Evolutionary conservation across 2,888 invertebrate genomes (phyloP).

Genomic region (Mesorhabditis spiculigera): DNA sequence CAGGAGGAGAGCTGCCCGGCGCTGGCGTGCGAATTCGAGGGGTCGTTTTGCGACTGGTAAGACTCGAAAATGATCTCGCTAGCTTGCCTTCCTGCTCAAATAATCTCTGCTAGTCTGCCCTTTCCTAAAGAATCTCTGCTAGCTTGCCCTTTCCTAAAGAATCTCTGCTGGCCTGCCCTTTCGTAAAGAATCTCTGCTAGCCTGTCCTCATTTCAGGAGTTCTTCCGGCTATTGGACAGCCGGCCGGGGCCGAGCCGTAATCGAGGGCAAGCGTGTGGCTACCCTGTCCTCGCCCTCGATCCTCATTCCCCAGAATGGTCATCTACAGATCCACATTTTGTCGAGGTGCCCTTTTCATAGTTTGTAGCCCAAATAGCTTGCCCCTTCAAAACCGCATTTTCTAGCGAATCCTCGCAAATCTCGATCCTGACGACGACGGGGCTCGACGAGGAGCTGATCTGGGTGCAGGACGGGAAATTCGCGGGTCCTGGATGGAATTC

Average conservation of each 20-base stretch:
- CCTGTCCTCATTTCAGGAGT: neutral
- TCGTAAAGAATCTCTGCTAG: no score
- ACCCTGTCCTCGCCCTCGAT: neutral
- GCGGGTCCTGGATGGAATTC: neutral
- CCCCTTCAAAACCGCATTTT: neutral
- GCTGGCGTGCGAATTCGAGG: neutral
- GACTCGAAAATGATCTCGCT: neutral
- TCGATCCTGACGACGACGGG: neutral
- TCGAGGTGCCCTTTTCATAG: neutral
- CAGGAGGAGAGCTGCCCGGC: neutral
- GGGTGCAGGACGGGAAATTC: neutral
- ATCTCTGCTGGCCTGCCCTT: no score
- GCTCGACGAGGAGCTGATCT: neutral
- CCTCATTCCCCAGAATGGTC: neutral
- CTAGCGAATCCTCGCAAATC: neutral
- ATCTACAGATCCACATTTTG: neutral
- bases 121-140: no score
- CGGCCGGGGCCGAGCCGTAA: neutral
- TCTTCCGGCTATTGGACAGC: neutral
- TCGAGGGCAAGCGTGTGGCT: neutral
- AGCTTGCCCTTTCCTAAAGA: no score
- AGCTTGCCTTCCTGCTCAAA: neutral
- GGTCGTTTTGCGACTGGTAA: neutral
- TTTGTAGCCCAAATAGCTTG: no score
- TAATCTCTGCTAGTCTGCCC: neutral